These are phyloP conservation scores for Phyto melanocephala DNA, from an alignment of 2,888 invertebrate species.

Conservation along the genomic window DNA sequence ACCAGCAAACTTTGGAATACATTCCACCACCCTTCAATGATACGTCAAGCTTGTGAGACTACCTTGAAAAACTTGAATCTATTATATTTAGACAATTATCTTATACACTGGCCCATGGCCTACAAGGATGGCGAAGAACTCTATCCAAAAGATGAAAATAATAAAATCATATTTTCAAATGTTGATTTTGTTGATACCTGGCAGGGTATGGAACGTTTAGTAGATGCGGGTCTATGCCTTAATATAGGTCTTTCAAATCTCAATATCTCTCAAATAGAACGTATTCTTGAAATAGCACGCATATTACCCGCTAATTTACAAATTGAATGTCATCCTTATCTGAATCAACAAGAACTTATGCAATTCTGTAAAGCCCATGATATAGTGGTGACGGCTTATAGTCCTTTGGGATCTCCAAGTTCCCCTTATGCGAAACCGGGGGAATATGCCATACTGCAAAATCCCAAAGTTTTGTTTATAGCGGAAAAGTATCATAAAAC, in stretches of 20 bases:
- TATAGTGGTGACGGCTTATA: slow-evolving; percentile 88
- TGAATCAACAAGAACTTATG: slow-evolving; percentile 85
- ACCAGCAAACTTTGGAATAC: slow-evolving; percentile 94
- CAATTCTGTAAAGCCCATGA: slow-evolving; percentile 84
- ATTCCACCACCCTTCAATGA: slow-evolving; percentile 88
- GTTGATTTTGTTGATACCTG: slow-evolving; percentile 87
- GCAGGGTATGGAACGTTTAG: slow-evolving; percentile 86
- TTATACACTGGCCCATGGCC: slow-evolving; percentile 95
- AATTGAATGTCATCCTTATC: slow-evolving; percentile 88
- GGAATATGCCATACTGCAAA: slow-evolving; percentile 48
- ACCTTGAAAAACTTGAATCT: slow-evolving; percentile 86
- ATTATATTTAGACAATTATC: slow-evolving; percentile 90
- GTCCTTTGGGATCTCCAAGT: slow-evolving; percentile 87
- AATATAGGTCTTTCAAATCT: slow-evolving; percentile 88
- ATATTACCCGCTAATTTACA: slow-evolving; percentile 85
- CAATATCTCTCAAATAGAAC: slow-evolving; percentile 85
- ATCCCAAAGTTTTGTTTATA: slow-evolving; percentile 55
- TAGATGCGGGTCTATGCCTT: slow-evolving; percentile 83
- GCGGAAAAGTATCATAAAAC: slow-evolving; percentile 83
- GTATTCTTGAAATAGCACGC: slow-evolving; percentile 82
- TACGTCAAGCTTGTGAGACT: slow-evolving; percentile 83
- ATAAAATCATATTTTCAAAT: slow-evolving; percentile 82
- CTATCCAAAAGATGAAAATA: slow-evolving; percentile 82
- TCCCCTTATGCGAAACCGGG: slow-evolving; percentile 62
- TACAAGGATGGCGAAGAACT: slow-evolving; percentile 82